Conservation (phyloP, 2,888 invertebrate species). For the Drosophila multiciliata region DNA sequence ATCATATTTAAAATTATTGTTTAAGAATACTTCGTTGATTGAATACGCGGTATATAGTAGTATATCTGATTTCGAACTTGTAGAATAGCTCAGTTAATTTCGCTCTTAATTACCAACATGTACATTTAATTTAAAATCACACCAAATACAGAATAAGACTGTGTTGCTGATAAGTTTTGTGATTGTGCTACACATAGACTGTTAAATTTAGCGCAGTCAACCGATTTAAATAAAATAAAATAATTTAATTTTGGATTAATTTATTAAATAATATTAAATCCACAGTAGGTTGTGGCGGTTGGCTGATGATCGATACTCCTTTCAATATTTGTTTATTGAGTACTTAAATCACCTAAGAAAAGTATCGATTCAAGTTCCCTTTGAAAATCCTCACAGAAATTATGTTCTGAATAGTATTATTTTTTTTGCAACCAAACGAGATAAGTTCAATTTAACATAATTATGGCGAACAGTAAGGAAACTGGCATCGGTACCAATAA, state of each 20-base stretch:
- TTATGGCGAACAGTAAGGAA: slow-evolving; percentile 59
- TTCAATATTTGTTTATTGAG: not conserved
- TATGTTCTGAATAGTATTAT: not conserved
- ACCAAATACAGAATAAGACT: too few species aligned
- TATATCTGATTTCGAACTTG: too few species aligned
- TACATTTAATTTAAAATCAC: too few species aligned
- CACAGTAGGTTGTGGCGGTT: slow-evolving; percentile 6
- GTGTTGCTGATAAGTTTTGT: not conserved
- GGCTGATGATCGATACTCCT: not conserved
- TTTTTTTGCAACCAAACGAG: not conserved
- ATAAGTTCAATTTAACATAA: not conserved
- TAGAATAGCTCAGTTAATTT: too few species aligned
- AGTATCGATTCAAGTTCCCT: slow-evolving; percentile 21
- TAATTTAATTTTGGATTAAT: not conserved
- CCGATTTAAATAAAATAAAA: not conserved
- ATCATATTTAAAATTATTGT: too few species aligned
- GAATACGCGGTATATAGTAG: too few species aligned
- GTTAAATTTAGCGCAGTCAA: not conserved
- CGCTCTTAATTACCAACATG: too few species aligned
- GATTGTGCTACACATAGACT: not conserved
- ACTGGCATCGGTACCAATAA: slow-evolving; percentile 50
- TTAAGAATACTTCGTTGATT: too few species aligned
- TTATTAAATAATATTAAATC: not conserved
- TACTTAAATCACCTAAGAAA: not conserved
- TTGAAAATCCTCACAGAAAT: slow-evolving; percentile 10